Evolutionary conservation across 2,888 invertebrate species (phyloP), one percentile per base, ranked within the genome.

Genomic region (Drosophila infuscata): DNA sequence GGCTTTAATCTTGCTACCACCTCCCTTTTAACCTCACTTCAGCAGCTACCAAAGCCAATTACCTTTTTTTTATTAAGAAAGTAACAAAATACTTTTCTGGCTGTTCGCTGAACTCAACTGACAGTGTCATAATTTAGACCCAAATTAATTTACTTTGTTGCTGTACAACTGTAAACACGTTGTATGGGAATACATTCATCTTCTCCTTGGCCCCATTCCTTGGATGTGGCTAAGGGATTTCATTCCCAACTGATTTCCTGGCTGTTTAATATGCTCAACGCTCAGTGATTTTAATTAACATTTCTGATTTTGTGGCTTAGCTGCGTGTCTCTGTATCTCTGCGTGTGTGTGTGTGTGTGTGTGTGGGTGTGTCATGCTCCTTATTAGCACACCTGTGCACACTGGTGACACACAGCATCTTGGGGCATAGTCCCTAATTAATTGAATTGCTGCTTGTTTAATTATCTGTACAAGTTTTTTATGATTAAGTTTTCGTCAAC

Each of bases 201-300:
- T 88, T 62, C 53, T 82, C 51, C 51, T 48, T 48, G 51, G 6
- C 48, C 56, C 46, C 62, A 20, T n/a, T 49, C 53, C 71, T 32
- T 38, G 35, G 35, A 20, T 76, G 81, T 57, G 81, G 77, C 75
- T 64, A 70, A 67, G 54, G 74, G 68, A 66, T 77, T 85, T 72
- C 69, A 70, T 74, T 79, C 85, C 81, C 87, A 58, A 61, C 69
- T 70, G 88, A 79, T 63, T 81, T 79, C 33, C 35, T 59, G 51
- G n/a, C 79, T 71, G 81, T 60, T 78, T 78, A 73, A 70, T 74
- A 74, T 81, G 84, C 83, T 82, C 78, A 78, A 64, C 83, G 74
- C 79, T 76, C 85, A 73, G 80, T 88, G 90, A 90, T 88, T 88
- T 88, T 88, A 88, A 88, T 88, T 88, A 88, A 88, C 87, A 88